Evolutionary conservation across 2,113 vertebrate genomes (phyloP).

Genomic region (Columbina picui): DNA sequence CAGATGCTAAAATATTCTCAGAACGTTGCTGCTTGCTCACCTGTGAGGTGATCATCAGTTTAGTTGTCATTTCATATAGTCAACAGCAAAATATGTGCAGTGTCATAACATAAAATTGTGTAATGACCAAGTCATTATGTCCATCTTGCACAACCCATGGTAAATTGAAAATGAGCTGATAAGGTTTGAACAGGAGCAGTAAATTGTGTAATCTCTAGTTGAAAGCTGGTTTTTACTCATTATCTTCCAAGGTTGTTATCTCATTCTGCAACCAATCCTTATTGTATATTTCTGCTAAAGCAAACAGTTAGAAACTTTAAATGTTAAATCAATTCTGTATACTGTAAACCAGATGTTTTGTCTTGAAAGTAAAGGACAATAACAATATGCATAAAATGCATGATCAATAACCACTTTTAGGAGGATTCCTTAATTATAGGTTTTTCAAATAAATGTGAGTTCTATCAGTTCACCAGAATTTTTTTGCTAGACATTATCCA

Average conservation of each 20-base stretch:
- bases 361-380: neutral
- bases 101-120: neutral
- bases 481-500: neutral
- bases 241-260: neutral
- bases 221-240: neutral
- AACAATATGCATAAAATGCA: neutral
- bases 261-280: neutral
- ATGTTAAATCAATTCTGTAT: neutral
- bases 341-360: neutral
- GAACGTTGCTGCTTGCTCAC: accelerated
- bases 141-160: neutral
- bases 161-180: neutral
- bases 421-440: neutral
- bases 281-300: neutral
- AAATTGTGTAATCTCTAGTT: neutral
- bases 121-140: neutral
- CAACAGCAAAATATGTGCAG: neutral
- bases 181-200: neutral
- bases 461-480: neutral
- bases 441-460: neutral
- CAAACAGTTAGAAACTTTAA: neutral
- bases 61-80: neutral
- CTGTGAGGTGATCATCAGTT: neutral
- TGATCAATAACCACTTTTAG: neutral
- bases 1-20: neutral